Conservation (phyloP, 64 coral and sea anemone genomes). For the Acropora tenuis region DNA sequence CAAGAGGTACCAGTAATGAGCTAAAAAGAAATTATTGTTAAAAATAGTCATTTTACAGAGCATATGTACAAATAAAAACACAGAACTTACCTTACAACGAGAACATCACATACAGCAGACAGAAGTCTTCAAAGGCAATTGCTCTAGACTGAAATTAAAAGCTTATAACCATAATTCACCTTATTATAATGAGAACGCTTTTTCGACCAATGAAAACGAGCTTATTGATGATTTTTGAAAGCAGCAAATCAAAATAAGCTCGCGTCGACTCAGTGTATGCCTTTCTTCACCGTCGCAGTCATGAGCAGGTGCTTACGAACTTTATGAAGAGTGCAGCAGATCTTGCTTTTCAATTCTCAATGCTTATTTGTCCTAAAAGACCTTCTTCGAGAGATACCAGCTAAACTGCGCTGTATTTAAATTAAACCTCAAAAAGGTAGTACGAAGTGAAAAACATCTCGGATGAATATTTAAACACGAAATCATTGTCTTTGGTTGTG, state of each 20-base stretch:
- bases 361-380: neutral
- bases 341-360: neutral
- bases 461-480: constrained; percentile 30
- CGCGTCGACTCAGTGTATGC: constrained; percentile 24
- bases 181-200: constrained; percentile 7
- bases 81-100: constrained; percentile 2
- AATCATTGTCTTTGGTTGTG: constrained; percentile 32
- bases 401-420: neutral
- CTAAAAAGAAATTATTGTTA: neutral
- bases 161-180: neutral
- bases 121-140: neutral
- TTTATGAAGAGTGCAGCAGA: neutral
- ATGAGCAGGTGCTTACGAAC: neutral
- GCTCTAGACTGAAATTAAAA: constrained; percentile 10
- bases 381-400: neutral
- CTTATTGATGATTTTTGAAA: neutral
- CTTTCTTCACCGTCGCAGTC: constrained; percentile 27
- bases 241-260: neutral
- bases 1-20: too few relatives aligned
- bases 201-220: constrained; percentile 23
- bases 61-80: neutral
- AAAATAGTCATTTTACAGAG: neutral
- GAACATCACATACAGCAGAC: neutral
- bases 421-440: neutral
- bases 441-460: neutral